A percentile compares a stretch with the other conserved stretches of the same genome.
These are phyloP conservation scores for Poeciliopsis paucimaculata DNA, from an alignment of 2,797 vertebrate species.

Conservation along the genomic window DNA sequence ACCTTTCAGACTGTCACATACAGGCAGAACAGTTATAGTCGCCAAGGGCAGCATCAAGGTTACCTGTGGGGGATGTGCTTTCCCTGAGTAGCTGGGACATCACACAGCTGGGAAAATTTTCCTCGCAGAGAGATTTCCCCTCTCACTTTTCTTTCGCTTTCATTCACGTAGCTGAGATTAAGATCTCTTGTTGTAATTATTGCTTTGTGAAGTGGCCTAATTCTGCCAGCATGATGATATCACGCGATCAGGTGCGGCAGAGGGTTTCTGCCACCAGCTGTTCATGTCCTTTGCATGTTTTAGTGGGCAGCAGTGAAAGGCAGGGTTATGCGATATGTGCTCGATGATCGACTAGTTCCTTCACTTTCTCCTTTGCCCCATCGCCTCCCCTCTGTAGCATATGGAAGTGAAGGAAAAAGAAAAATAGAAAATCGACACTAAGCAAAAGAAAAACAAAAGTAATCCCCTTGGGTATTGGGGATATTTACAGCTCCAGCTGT, in stretches of 20 bases:
- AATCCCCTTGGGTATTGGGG: slow-evolving; percentile 29
- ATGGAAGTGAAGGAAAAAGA: slow-evolving; percentile 12
- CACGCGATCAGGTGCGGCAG: slow-evolving; percentile 55
- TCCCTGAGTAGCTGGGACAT: slow-evolving; percentile 3
- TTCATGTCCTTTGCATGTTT: slow-evolving; percentile 61
- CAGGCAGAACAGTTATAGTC: slow-evolving; percentile 4
- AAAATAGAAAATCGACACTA: not conserved
- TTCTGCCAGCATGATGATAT: slow-evolving; percentile 72
- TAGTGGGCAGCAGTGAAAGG: slow-evolving; percentile 48
- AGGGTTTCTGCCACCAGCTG: slow-evolving; percentile 61
- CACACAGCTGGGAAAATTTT: slow-evolving; percentile 11
- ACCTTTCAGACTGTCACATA: slow-evolving; percentile 10
- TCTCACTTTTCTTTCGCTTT: slow-evolving; percentile 18
- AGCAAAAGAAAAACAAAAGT: slow-evolving; percentile 8
- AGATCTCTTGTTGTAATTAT: slow-evolving; percentile 75
- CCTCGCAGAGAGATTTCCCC: slow-evolving; percentile 3
- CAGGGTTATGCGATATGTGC: slow-evolving; percentile 47
- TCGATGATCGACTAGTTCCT: slow-evolving; percentile 42
- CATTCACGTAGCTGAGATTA: slow-evolving; percentile 58
- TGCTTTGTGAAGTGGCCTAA: slow-evolving; percentile 61
- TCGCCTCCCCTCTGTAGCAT: slow-evolving; percentile 6
- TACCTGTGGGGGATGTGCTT: slow-evolving; percentile 39
- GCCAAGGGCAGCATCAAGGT: slow-evolving; percentile 68
- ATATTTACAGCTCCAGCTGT: slow-evolving; percentile 34
- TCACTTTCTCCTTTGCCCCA: not conserved